Evolutionary conservation across 37 sponge, comb jelly and placozoan genomes (phyloP).

Genomic region (Geodia barretti): DNA sequence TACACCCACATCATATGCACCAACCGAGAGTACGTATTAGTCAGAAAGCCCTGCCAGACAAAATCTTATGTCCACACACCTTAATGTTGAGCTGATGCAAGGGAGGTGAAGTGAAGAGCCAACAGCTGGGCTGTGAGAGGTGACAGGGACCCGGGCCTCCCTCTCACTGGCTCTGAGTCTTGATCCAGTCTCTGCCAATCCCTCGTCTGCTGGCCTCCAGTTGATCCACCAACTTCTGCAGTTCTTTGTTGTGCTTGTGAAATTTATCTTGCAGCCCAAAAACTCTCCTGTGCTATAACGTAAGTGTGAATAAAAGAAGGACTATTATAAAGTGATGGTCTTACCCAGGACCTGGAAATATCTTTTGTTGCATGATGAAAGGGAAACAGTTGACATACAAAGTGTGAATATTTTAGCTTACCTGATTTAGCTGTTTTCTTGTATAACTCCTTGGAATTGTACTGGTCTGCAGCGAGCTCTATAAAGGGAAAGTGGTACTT

Average conservation of each 20-base stretch:
- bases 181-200: not conserved
- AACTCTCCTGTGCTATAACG: not conserved
- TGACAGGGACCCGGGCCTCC: not conserved
- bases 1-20: too few relatives aligned
- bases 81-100: too few relatives aligned
- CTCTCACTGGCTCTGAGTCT: not conserved
- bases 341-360: not conserved
- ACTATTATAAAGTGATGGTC: not conserved
- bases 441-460: not conserved
- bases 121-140: too few relatives aligned
- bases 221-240: not conserved
- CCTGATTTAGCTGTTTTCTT: not conserved
- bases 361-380: not conserved
- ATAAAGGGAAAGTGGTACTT: too few relatives aligned
- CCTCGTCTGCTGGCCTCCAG: not conserved
- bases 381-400: not conserved
- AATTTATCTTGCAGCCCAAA: not conserved
- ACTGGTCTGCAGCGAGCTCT: not conserved
- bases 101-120: too few relatives aligned
- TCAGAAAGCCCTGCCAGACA: too few relatives aligned
- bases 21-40: too few relatives aligned
- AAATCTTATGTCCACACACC: too few relatives aligned
- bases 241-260: not conserved
- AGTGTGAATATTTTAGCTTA: too few relatives aligned
- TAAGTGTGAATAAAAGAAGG: too few relatives aligned